Base-by-base conservation (phyloP, 2,113 vertebrate genomes). In the Chloebia gouldiae region DNA sequence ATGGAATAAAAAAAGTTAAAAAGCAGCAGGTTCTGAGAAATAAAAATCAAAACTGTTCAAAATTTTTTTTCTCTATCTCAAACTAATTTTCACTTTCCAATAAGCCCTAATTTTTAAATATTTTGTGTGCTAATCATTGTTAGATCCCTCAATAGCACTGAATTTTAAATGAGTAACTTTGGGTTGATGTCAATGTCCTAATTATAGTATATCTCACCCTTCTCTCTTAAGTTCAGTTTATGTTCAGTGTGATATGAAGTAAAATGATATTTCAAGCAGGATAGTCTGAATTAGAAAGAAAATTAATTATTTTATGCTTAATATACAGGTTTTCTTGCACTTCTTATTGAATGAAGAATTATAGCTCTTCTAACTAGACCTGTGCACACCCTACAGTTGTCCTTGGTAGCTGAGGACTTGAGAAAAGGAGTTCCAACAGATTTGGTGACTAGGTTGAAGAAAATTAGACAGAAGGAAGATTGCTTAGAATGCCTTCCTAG, bases 391-490 rank as follows among this genome's bases (percentile, higher is more conserved):
- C 1, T 1, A 37, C 7, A 66, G 47, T 11, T 54, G n/a, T 49
- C 47, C 51, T 78, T 81, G 40, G 39, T 83, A 47, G 45, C 1
- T 68, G 23, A 66, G 71, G 51, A 78, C 47, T 39, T 51, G 19
- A 83, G 47, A 90, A 92, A 93, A 92, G 51, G 42, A 75, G 44
- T 88, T 94, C 33, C 31, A 47, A 64, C 50, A 79, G 63, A 63
- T 85, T 96, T 89, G 18, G 20, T 1, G 2, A 22, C 42, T 40
- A 66, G 23, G 31, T 68, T 81, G 23, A 13, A 31, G 54, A 21
- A 95, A 95, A 86, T 70, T 50, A 86, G 91, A 72, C 31, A 65
- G 76, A 79, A 73, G 80, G 56, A 44, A 90, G 24, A 83, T 68
- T 92, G 21, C 39, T 71, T 86, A 73, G 31, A 51, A 63, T 63